phyloP scores from a whole-genome alignment of 2,797 vertebrate genomes.

The Danionella dracula region DNA sequence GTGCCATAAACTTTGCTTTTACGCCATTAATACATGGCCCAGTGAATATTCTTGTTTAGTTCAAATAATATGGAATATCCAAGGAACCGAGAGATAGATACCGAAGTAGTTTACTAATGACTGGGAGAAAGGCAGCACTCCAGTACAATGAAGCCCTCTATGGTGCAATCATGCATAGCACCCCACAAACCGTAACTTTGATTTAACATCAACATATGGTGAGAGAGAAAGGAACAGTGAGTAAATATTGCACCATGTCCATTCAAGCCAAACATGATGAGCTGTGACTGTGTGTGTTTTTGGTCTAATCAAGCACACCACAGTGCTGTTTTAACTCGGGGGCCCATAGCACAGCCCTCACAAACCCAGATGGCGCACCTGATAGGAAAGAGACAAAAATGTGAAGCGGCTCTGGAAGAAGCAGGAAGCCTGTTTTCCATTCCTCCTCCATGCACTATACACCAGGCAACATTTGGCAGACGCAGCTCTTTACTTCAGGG shows the following conservation, averaged over 20 bases:
- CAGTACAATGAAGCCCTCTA: too few species aligned
- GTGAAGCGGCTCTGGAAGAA: constrained; percentile 61
- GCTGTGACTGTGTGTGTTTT: neutral
- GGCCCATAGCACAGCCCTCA: constrained; percentile 62
- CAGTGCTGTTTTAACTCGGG: constrained; percentile 66
- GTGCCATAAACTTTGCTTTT: too few species aligned
- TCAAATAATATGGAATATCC: too few species aligned
- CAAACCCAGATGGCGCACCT: constrained; percentile 74
- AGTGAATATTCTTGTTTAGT: too few species aligned
- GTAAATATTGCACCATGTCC: neutral
- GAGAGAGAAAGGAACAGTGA: too few species aligned
- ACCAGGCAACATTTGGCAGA: neutral
- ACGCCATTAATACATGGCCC: too few species aligned
- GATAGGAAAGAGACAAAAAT: constrained; percentile 59
- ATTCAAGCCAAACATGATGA: constrained; percentile 6
- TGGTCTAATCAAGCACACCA: constrained; percentile 58
- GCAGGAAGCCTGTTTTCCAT: constrained; percentile 69
- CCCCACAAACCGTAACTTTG: too few species aligned
- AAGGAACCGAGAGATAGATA: too few species aligned
- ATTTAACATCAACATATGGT: too few species aligned
- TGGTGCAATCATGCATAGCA: too few species aligned
- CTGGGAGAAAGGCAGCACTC: too few species aligned
- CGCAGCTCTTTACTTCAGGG: neutral
- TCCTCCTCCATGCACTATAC: constrained; percentile 49
- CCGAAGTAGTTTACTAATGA: too few species aligned